A percentile compares a stretch with the other conserved stretches of the same genome.
phyloP scores from a whole-genome alignment of 2,113 vertebrate genomes.

The Melanocharis versteri region DNA sequence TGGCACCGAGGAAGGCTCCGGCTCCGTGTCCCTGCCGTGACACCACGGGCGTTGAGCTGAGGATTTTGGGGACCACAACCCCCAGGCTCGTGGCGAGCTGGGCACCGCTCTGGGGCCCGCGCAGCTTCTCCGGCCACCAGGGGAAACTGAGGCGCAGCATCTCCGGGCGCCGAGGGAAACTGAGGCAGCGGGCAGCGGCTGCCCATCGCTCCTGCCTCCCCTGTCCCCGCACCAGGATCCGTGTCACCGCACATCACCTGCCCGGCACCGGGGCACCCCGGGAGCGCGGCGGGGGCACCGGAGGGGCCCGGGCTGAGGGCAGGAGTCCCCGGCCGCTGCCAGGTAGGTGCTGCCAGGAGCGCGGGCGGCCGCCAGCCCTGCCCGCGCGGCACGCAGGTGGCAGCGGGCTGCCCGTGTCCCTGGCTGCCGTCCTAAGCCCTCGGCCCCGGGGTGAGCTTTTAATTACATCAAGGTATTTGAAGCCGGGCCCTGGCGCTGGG shows the following conservation, averaged over 20 bases:
- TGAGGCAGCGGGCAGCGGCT: neutral
- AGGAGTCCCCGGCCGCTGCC: neutral
- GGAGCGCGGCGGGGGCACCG: neutral
- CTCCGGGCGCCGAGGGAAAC: neutral
- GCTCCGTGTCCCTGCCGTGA: neutral
- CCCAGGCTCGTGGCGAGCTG: neutral
- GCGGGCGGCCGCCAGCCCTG: neutral
- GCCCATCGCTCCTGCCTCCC: rapidly evolving
- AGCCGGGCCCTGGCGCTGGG: neutral
- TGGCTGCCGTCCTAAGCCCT: slow-evolving; percentile 36
- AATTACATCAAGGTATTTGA: slow-evolving; percentile 45
- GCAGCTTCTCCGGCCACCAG: rapidly evolving
- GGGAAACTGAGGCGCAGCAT: neutral
- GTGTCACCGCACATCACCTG: neutral
- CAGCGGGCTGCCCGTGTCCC: slow-evolving; percentile 6
- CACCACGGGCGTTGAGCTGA: rapidly evolving
- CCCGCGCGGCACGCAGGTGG: neutral
- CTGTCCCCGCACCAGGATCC: neutral
- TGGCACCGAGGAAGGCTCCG: neutral
- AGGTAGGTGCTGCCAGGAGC: neutral
- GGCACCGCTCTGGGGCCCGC: rapidly evolving
- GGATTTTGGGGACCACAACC: rapidly evolving
- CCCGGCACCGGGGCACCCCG: neutral
- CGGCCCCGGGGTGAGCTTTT: slow-evolving; percentile 18
- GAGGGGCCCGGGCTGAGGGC: neutral